phyloP scores from a whole-genome alignment of 30 jellyfish, hydroid and myxozoan species.

The Aurelia sp. region DNA sequence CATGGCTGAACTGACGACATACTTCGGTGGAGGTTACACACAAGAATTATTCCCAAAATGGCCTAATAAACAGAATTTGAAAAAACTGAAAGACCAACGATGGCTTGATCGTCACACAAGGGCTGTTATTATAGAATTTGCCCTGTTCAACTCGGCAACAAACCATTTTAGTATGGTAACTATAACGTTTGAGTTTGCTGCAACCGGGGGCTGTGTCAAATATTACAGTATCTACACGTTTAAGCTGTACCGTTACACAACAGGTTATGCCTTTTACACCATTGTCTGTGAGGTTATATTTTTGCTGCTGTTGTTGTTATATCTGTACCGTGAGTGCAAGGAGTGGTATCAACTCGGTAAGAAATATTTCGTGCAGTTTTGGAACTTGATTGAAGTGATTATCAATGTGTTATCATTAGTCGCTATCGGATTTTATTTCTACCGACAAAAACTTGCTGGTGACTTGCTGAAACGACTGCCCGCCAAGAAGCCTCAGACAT shows the following conservation, averaged over 20 bases:
- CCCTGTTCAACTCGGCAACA: constrained; percentile 88
- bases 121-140: constrained; percentile 87
- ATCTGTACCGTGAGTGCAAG: constrained; percentile 78
- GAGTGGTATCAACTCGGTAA: constrained; percentile 53
- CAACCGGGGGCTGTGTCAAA: constrained; percentile 95
- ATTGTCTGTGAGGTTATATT: constrained; percentile 88
- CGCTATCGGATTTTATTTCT: constrained; percentile 91
- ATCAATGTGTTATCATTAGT: constrained; percentile 75
- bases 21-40: constrained; percentile 96
- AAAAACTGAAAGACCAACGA: constrained; percentile 46
- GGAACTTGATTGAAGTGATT: constrained; percentile 89
- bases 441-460: constrained; percentile 82
- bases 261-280: constrained; percentile 79
- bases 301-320: constrained; percentile 71
- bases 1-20: constrained; percentile 91
- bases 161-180: constrained; percentile 89
- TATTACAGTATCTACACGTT: constrained; percentile 83
- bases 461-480: constrained; percentile 84
- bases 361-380: constrained; percentile 83
- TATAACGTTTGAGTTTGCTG: constrained; percentile 90
- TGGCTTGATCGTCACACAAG: constrained; percentile 98
- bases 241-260: constrained; percentile 89
- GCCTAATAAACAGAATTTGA: constrained; percentile 62
- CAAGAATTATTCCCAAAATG: constrained; percentile 94
- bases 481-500: constrained; percentile 72